A percentile compares a stretch with the other conserved stretches of the same genome.
phyloP scores from a whole-genome alignment of 2,113 vertebrate genomes.

The Aegotheles bennettii region DNA sequence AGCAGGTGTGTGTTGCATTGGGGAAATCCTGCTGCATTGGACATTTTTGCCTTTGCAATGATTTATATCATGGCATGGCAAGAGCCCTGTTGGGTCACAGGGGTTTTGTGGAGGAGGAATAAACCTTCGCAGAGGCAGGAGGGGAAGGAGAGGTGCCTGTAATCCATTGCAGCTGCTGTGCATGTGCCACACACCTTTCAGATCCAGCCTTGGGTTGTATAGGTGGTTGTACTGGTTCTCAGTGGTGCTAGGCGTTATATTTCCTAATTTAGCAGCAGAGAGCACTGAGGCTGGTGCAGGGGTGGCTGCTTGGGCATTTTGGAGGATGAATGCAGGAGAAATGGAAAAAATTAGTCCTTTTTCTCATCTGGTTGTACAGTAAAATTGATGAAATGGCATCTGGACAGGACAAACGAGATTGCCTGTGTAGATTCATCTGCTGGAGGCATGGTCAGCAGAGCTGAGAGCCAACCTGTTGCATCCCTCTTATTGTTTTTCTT shows the following conservation, averaged over 20 bases:
- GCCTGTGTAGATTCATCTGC: background rate
- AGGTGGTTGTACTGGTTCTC: background rate
- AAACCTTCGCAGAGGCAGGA: background rate
- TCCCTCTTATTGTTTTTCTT: background rate
- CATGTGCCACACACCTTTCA: background rate
- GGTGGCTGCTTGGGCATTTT: background rate
- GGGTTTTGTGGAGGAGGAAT: background rate
- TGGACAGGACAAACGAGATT: background rate
- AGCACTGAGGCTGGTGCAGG: background rate
- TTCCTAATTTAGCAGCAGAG: background rate
- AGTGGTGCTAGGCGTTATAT: background rate
- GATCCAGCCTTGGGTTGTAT: background rate
- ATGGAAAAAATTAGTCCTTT: background rate
- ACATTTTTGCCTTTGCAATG: background rate
- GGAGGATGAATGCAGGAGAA: background rate
- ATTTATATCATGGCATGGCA: fast-evolving
- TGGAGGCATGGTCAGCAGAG: background rate
- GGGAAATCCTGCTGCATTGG: background rate
- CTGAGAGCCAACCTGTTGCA: background rate
- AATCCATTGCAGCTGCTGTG: background rate
- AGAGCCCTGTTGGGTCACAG: fast-evolving
- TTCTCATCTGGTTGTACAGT: background rate
- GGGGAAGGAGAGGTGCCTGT: background rate
- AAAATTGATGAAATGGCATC: background rate
- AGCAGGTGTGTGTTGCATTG: background rate